Evolutionary conservation across 2,888 invertebrate species (phyloP).

Genomic region (Cataglyphis rosenhaueri): DNA sequence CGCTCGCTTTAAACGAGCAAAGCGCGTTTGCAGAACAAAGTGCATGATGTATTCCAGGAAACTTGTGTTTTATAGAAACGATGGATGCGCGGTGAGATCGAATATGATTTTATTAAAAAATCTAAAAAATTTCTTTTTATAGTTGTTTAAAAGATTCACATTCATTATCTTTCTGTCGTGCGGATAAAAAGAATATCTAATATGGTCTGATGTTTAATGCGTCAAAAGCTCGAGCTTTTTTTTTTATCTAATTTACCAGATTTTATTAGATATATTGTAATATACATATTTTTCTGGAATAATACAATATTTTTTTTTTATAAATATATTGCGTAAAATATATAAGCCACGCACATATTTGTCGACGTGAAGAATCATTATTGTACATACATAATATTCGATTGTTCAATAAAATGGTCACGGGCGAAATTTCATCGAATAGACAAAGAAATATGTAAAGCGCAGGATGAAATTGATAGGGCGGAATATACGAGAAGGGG

Average conservation of each 20-base stretch:
- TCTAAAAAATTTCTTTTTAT: not conserved
- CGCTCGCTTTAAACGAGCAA: not conserved
- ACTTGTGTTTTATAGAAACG: not conserved
- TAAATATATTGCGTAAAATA: not conserved
- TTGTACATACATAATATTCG: not conserved
- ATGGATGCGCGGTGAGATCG: not conserved
- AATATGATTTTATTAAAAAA: conserved; percentile 8
- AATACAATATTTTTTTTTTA: not conserved
- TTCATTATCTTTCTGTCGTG: not conserved
- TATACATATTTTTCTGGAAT: not conserved
- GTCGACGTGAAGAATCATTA: not conserved
- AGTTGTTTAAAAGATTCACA: not conserved
- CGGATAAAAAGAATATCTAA: not conserved
- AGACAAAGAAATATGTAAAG: conserved; percentile 58
- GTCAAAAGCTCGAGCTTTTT: not conserved
- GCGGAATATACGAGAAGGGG: not conserved
- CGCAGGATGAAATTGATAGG: conserved; percentile 22
- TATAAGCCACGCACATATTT: not conserved
- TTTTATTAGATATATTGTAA: not conserved
- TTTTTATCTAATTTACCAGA: conserved; percentile 1
- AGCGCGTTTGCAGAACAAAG: not conserved
- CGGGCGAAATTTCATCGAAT: not conserved
- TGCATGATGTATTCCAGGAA: not conserved
- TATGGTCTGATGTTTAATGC: not conserved
- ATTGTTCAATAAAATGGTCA: not conserved